A percentile compares a stretch with the other conserved stretches of the same genome.
These are phyloP conservation scores for Homarus gammarus DNA, from an alignment of 2,888 invertebrate genomes.

Conservation along the genomic window DNA sequence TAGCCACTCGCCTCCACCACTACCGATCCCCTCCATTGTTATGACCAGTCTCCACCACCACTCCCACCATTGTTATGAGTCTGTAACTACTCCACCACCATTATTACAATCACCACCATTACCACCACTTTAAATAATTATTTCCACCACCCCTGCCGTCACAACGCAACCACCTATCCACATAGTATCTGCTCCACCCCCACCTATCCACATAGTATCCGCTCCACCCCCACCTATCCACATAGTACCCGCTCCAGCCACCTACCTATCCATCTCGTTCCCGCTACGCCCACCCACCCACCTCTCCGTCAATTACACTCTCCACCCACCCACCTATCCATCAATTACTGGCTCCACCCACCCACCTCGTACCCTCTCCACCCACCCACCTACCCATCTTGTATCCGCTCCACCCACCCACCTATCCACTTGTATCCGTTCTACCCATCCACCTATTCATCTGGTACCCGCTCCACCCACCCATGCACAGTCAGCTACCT, in stretches of 20 bases:
- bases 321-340: neutral
- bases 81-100: no score
- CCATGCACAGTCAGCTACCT: neutral
- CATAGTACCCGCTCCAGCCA: slow-evolving; percentile 11
- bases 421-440: neutral
- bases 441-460: neutral
- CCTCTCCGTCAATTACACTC: neutral
- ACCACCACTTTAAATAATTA: no score
- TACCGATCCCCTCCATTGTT: no score
- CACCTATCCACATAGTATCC: no score
- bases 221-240: slow-evolving; percentile 1
- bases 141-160: no score
- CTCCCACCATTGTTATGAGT: no score
- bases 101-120: no score
- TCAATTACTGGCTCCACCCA: neutral
- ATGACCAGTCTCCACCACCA: no score
- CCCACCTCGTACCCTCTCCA: no score
- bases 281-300: neutral
- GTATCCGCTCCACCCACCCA: neutral
- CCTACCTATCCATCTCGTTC: slow-evolving; percentile 15
- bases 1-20: no score
- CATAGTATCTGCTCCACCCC: slow-evolving; percentile 2
- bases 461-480: no score
- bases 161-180: no score
- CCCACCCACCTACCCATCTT: neutral